A percentile compares a stretch with the other conserved stretches of the same genome.
phyloP scores from a whole-genome alignment of 1,140 invertebrate genomes.

The Anadara kagoshimensis region DNA sequence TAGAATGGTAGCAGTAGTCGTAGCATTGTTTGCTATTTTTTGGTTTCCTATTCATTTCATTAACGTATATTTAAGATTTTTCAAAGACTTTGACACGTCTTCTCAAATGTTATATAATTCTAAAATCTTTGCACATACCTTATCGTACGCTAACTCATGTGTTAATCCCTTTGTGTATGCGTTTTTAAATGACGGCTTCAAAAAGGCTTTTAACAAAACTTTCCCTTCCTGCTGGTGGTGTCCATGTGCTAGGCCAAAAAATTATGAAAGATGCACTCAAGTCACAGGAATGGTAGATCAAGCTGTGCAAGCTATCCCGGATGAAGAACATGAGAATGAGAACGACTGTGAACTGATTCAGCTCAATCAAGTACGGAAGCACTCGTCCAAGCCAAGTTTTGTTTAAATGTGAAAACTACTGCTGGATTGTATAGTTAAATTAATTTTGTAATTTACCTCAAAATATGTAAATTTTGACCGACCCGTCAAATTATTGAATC shows the following conservation, averaged over 20 bases:
- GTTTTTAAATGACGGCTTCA: conserved; percentile 89
- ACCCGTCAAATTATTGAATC: no score
- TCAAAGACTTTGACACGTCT: conserved; percentile 72
- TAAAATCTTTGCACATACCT: conserved; percentile 89
- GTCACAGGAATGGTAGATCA: conserved; percentile 37
- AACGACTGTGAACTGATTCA: not conserved
- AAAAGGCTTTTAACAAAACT: conserved; percentile 81
- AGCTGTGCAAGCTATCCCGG: conserved; percentile 27
- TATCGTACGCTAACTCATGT: conserved; percentile 95
- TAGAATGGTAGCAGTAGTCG: conserved; percentile 93
- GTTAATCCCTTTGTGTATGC: conserved; percentile 97
- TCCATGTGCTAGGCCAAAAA: conserved; percentile 22
- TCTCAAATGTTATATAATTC: conserved; percentile 80
- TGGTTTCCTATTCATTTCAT: conserved; percentile 93
- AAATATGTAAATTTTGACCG: no score
- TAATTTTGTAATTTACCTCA: no score
- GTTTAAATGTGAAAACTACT: no score
- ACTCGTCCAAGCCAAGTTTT: no score
- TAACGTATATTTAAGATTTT: conserved; percentile 66
- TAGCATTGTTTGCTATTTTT: conserved; percentile 95
- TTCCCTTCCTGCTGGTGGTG: conserved; percentile 43
- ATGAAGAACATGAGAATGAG: conserved; percentile 24
- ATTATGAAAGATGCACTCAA: conserved; percentile 23
- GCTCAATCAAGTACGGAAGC: no score
- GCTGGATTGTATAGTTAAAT: no score